Conservation (phyloP, 1,140 invertebrate species). For the Musca domestica region DNA sequence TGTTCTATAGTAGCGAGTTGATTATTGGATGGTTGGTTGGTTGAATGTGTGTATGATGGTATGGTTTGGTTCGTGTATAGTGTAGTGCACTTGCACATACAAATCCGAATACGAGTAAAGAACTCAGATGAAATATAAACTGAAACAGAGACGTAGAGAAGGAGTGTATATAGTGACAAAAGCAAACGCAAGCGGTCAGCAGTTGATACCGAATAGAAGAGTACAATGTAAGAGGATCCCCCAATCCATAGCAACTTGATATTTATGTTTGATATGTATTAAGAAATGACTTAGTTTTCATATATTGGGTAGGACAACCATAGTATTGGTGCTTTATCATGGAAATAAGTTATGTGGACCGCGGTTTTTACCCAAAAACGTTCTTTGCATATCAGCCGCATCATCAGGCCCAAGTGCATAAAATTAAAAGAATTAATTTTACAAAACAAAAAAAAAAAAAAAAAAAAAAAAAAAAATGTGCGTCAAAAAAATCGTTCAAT, state of each 20-base stretch:
- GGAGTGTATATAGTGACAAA: background rate
- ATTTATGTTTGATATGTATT: background rate
- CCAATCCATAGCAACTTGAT: slow-evolving; percentile 1
- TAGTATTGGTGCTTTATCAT: no score
- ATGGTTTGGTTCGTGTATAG: slow-evolving; percentile 3
- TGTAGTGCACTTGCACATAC: slow-evolving; percentile 17
- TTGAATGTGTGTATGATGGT: background rate
- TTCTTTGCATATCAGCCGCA: no score
- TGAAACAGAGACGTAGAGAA: background rate
- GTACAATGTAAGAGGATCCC: background rate
- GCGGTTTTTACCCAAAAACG: no score
- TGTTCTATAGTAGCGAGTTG: background rate
- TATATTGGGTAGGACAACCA: no score
- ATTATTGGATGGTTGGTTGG: background rate
- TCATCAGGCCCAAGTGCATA: no score
- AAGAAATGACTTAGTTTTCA: no score
- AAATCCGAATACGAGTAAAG: slow-evolving; percentile 8
- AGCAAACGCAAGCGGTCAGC: background rate
- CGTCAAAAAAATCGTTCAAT: no score
- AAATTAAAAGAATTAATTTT: no score
- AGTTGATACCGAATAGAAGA: background rate
- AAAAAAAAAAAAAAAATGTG: no score
- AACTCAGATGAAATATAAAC: background rate
- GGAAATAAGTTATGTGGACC: no score
- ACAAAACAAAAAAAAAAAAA: no score